Evolutionary conservation across 2,113 vertebrate species (phyloP).

Genomic region (Proteles cristata): DNA sequence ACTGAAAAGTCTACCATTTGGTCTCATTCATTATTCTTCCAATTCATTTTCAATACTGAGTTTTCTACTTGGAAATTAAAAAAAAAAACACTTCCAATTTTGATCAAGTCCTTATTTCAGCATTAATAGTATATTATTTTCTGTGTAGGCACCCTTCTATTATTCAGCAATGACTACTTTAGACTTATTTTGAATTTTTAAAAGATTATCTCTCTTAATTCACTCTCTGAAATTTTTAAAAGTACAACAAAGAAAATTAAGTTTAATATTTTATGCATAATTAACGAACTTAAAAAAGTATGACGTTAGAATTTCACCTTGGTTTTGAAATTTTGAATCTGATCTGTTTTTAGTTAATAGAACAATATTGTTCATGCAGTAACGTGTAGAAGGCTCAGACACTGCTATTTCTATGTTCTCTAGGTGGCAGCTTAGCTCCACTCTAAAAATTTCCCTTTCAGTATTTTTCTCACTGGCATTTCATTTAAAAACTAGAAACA

Average conservation of each 20-base stretch:
- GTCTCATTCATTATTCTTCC: slow-evolving; percentile 25
- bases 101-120: not conserved
- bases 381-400: not conserved
- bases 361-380: not conserved
- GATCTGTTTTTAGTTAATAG: not conserved
- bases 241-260: slow-evolving; percentile 1
- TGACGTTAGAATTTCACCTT: not conserved
- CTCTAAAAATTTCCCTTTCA: slow-evolving; percentile 40
- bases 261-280: not conserved
- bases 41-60: not conserved
- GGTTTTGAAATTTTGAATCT: slow-evolving; percentile 18
- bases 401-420: slow-evolving; percentile 57
- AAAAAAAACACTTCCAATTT: not conserved
- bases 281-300: not conserved
- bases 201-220: not conserved
- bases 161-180: not conserved
- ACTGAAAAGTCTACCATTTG: not conserved
- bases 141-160: not conserved
- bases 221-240: not conserved
- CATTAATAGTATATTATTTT: not conserved
- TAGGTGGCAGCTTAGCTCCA: slow-evolving; percentile 79
- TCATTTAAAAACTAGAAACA: slow-evolving; percentile 65
- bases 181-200: slow-evolving; percentile 5
- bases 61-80: slow-evolving; percentile 32
- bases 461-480: slow-evolving; percentile 67